phyloP scores from a whole-genome alignment of 1,140 invertebrate genomes.

The Drepana arcuata region DNA sequence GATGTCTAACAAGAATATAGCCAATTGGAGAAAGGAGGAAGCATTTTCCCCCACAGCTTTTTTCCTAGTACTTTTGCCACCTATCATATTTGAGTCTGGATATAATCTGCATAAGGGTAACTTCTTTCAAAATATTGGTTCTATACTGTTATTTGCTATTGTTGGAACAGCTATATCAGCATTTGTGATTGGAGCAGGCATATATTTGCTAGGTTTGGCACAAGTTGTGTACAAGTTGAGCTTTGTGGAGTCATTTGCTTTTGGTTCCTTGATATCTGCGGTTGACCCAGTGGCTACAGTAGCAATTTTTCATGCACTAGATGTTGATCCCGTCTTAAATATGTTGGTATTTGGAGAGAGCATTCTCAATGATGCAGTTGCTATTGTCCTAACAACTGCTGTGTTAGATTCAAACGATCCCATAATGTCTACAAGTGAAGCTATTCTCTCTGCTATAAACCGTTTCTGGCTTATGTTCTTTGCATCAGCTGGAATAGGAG shows the following conservation, averaged over 20 bases:
- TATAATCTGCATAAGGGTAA: constrained; percentile 99
- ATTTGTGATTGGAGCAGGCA: constrained; percentile 92
- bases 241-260: constrained; percentile 98
- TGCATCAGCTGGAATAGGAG: constrained; percentile 97
- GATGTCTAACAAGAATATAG: constrained; percentile 90
- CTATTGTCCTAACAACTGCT: constrained; percentile 96
- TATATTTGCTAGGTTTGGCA: constrained; percentile 93
- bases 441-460: constrained; percentile 90
- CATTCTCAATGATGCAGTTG: constrained; percentile 98
- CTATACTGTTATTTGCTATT: constrained; percentile 95
- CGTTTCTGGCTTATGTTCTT: constrained; percentile 98
- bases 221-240: constrained; percentile 91
- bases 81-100: constrained; percentile 99
- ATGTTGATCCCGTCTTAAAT: constrained; percentile 96
- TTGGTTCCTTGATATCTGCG: constrained; percentile 98
- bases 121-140: constrained; percentile 98
- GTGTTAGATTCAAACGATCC: constrained; percentile 84
- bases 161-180: constrained; percentile 97
- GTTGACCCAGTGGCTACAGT: constrained; percentile 98
- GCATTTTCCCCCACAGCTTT: constrained; percentile 98
- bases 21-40: constrained; percentile 96
- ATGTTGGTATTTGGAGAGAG: constrained; percentile 99
- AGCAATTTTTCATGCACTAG: constrained; percentile 97
- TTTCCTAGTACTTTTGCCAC: constrained; percentile 96
- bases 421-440: constrained; percentile 81